Evolutionary conservation across 2,797 vertebrate genomes (phyloP), one percentile per base, ranked within the genome.

Genomic region (Siniperca obscura): DNA sequence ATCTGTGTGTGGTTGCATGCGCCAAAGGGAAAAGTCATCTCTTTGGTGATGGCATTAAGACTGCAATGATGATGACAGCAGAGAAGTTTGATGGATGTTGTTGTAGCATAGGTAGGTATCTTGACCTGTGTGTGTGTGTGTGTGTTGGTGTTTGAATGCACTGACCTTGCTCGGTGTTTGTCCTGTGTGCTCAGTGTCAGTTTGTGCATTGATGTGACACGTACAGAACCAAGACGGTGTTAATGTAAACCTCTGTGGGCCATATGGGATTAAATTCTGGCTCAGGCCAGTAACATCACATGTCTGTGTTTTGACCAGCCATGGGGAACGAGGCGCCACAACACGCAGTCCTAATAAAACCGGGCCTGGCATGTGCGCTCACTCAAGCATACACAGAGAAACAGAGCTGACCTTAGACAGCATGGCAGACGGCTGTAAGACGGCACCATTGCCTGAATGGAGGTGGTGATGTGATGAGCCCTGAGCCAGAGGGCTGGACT

Each of bases 241-340:
- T 25, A 22, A 53, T 27, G 36, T 40, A 55, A 60, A 72, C 48
- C 53, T 53, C n/a, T 52, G 44, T n/a, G 40, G 46, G 27, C 64
- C 42, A 53, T 44, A 61, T 78, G 70, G 56, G 70, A 76, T 69
- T 52, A 10, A 48, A 27, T 25, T 59, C 68, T 73, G 74, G 56
- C 81, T 75, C 34, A 34, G 11, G 44, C 38, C 55, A 44, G n/a
- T 40, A 62, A 70, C 9, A 10, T 85, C 72, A 83, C 86, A 82
- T 81, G 75, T 67, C 74, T 85, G 70, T 86, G 74, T 84, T 88
- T 86, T 92, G 75, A 91, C 83, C 84, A 76, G 79, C 61, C 64
- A 1, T 12, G 36, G 30, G 53, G 76, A 83, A 77, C 2, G 8
- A 82, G 85, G 89, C 70, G 77, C 87, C 87, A 78, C 21, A 16